phyloP scores from a whole-genome alignment of 2,113 vertebrate genomes.

The Dromiciops gliroides region DNA sequence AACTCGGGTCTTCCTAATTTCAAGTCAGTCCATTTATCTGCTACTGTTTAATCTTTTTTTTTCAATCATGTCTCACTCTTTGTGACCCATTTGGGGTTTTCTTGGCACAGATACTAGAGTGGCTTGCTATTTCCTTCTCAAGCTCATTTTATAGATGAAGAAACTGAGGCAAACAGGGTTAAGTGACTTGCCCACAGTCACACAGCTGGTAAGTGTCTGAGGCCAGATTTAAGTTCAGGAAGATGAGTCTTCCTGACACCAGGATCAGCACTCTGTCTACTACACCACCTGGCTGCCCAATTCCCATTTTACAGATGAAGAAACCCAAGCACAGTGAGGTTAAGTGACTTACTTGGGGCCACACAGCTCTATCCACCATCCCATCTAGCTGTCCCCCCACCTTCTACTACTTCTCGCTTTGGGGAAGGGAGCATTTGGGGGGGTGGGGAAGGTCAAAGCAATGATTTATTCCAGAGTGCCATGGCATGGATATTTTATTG shows the following conservation, averaged over 20 bases:
- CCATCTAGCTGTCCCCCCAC: background rate
- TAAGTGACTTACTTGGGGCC: no score
- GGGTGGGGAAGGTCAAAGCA: background rate
- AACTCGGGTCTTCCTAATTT: background rate
- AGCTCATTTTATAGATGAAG: background rate
- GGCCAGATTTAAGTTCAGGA: background rate
- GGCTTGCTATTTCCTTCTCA: background rate
- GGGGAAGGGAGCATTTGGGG: background rate
- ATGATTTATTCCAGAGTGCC: background rate
- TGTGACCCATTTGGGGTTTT: no score
- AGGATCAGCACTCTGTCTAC: no score
- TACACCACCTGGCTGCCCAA: background rate
- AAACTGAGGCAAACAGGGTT: background rate
- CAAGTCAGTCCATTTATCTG: background rate
- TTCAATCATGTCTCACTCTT: no score
- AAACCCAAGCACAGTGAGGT: no score
- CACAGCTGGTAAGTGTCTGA: background rate
- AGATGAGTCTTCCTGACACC: background rate
- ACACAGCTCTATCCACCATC: no score
- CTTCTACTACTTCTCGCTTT: background rate
- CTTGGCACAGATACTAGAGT: background rate
- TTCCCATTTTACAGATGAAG: no score
- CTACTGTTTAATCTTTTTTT: background rate
- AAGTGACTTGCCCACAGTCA: background rate
- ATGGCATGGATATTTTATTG: background rate